Evolutionary conservation across 2,888 invertebrate genomes (phyloP), one percentile per base, ranked within the genome.

Genomic region (Mylabris sibirica): DNA sequence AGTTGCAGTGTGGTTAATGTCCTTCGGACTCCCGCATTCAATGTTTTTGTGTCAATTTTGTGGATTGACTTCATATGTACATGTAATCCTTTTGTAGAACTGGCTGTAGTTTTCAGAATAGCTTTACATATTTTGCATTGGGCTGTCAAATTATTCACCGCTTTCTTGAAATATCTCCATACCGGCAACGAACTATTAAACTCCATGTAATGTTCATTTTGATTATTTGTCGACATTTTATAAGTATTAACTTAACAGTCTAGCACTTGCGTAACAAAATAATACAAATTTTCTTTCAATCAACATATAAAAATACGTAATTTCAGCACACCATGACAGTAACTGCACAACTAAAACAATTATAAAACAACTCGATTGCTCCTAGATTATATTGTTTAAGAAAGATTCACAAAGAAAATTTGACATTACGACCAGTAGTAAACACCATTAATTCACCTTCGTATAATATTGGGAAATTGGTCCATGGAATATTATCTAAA

Each of bases 21-120:
- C 6, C 30, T 24, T 35, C 38, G 22, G 61, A 61, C 61, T 11
- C 26, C 35, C 61, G 38, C 34, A 61, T 61, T 61, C 61, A 34
- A 64, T 35, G n/a, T 44, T 60, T 26, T 64, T 20, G 59, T 64
- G 64, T 59, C 64, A 64, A 64, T 64, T 57, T 64, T 64, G 35
- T 64, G 64, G 35, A 64, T 60, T 30, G 65, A 60, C 60, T 60
- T 65, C 60, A 65, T 38, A 60, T 65, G 65, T 26, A 65, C 60
- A 35, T 65, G 41, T 65, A 65, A 60, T 26, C 65, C 60, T 26
- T 60, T 59, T 60, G 60, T 26, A 44, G 65, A 65, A 35, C 60
- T 22, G 34, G n/a, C 49, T 65, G 17, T 38, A 60, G 60, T 60
- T 65, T 65, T 65, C 41, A 60, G 34, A 65, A 65, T 59, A 59